Percentiles rank a stretch among this genome's conserved stretches.
phyloP scores from a whole-genome alignment of 2,797 vertebrate genomes.

The Myoxocephalus aenaeus region DNA sequence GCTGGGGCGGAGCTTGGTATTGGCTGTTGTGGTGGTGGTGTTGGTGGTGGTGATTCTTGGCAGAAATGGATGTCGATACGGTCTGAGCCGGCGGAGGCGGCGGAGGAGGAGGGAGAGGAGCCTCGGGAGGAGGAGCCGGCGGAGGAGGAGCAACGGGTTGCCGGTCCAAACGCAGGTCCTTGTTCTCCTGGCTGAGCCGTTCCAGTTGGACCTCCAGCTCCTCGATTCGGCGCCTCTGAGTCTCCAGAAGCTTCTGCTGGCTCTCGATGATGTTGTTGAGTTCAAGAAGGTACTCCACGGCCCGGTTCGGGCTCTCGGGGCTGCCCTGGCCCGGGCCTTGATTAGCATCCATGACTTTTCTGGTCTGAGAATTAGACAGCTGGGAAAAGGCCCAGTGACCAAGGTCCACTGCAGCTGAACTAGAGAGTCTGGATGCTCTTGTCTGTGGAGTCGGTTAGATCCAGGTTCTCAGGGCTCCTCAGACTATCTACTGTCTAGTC shows the following conservation, averaged over 20 bases:
- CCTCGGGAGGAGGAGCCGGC: conserved; percentile 59
- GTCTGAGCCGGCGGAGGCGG: conserved; percentile 67
- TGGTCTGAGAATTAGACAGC: conserved; percentile 14
- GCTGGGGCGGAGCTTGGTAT: conserved; percentile 54
- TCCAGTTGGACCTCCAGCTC: conserved; percentile 93
- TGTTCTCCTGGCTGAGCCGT: conserved; percentile 92
- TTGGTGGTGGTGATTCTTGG: conserved; percentile 52
- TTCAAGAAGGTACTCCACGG: conserved; percentile 94
- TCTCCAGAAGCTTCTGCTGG: conserved; percentile 94
- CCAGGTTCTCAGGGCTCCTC: too few relatives aligned
- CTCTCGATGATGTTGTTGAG: conserved; percentile 96
- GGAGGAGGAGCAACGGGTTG: conserved; percentile 68
- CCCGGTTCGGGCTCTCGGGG: conserved; percentile 91
- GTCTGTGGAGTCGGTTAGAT: background rate
- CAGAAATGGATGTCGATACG: conserved; percentile 38
- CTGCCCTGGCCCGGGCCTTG: conserved; percentile 70
- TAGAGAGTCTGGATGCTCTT: conserved; percentile 9
- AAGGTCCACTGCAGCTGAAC: background rate
- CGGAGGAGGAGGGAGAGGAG: conserved; percentile 73
- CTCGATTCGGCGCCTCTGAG: conserved; percentile 90
- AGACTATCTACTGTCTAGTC: conserved; percentile 26
- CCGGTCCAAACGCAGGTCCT: conserved; percentile 88
- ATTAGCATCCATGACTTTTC: conserved; percentile 75
- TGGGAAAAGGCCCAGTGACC: background rate
- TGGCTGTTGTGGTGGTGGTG: conserved; percentile 69